Base-by-base conservation (phyloP, 2,888 invertebrate species). In the Ormyrus nitidulus region DNA sequence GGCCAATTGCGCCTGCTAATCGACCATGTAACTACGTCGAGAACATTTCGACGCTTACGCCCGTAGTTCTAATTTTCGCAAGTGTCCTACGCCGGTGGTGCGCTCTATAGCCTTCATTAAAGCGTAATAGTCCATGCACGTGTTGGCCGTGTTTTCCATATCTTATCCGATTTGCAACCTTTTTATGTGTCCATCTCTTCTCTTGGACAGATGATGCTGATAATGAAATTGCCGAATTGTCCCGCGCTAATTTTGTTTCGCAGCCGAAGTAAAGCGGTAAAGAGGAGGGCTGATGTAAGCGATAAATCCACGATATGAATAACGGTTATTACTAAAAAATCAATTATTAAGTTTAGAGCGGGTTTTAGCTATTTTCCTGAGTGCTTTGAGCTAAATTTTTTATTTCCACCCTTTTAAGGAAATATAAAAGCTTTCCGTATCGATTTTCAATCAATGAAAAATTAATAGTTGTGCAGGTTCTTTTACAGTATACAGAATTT, bases 31-130 rank as follows among this genome's bases (percentile, higher is more conserved):
- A 78, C 74, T 65, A 53, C 56, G 4, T 51, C 61, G 70, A 64
- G 77, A 66, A 70, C 49, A 48, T 72, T 72, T 68, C 61, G 54
- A 46, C 10, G 62, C 46, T 61, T 66, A 56, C 11, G 65, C 19
- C 51, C n/a, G 72, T 49, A 76, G 46, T 79, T 81, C 68, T 78
- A 78, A 81, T 81, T 81, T 78, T 81, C 68, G 19, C 75, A 46
- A 61, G 71, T 71, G 75, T 78, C 65, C 69, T 51, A 19, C 58
- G 13, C 10, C 13, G 51, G 5, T 2, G 13, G 56, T 9, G 53
- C 11, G 49, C 56, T 11, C 9, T 70, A 48, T 65, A 49, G 51
- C 77, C 62, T 69, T 77, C 78, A 71, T 81, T 81, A 75, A 49
- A 70, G n/a, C 51, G n/a, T 75, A 78, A 81, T 81, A 53, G 77